Evolutionary conservation across 1,140 invertebrate species (phyloP).

Genomic region (Drosophila orena): DNA sequence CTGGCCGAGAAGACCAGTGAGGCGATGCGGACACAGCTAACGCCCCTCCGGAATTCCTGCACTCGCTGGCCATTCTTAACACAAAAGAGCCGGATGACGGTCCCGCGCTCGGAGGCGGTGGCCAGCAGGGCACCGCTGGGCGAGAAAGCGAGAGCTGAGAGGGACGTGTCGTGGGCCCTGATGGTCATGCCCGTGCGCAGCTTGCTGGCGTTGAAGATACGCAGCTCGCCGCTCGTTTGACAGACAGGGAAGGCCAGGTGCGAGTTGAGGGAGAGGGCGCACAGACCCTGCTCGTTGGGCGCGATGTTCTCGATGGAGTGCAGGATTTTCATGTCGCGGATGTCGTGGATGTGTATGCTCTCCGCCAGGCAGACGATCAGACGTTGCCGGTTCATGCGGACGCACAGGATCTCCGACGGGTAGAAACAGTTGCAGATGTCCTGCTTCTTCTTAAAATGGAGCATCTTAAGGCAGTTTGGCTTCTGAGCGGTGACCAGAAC

Average conservation of each 20-base stretch:
- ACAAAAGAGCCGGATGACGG: constrained; percentile 98
- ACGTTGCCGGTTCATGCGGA: constrained; percentile 97
- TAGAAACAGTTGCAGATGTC: constrained; percentile 99
- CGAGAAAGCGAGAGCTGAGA: constrained; percentile 97
- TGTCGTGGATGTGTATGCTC: constrained; percentile 99
- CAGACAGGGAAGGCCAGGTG: constrained; percentile 99
- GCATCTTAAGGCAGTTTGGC: constrained; percentile 88
- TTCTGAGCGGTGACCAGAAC: constrained; percentile 82
- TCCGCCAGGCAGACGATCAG: constrained; percentile 99
- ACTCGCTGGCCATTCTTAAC: constrained; percentile 94
- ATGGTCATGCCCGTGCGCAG: constrained; percentile 97
- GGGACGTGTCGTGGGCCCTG: constrained; percentile 97
- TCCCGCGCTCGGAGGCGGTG: constrained; percentile 98
- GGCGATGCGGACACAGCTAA: constrained; percentile 97
- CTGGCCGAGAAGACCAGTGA: constrained; percentile 97
- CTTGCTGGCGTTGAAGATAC: constrained; percentile 98
- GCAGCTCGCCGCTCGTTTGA: constrained; percentile 96
- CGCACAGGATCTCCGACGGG: constrained; percentile 97
- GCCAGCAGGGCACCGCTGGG: constrained; percentile 94
- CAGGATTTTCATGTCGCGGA: constrained; percentile 98
- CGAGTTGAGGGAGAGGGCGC: constrained; percentile 94
- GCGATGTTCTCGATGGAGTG: constrained; percentile 99
- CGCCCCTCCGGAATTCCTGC: constrained; percentile 98
- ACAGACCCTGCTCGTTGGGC: constrained; percentile 96
- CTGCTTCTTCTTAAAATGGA: constrained; percentile 98